Evolutionary conservation across 2,888 invertebrate species (phyloP), one percentile per base, ranked within the genome.

Genomic region (Myopa tessellatipennis): DNA sequence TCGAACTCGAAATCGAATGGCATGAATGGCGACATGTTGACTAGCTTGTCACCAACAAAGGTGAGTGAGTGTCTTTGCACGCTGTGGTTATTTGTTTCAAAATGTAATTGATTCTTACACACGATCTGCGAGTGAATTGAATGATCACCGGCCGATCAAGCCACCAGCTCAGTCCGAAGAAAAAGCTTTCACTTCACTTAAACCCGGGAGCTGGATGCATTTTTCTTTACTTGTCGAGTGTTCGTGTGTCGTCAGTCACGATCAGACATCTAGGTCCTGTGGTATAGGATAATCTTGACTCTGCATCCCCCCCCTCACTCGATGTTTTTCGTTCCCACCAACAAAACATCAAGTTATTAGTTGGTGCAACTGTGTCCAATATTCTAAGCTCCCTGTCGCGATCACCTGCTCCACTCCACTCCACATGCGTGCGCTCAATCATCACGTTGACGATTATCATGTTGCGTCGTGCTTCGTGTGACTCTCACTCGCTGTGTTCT

Each of bases 1-100:
- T 40, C 40, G 5, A 45, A 26, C 26, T 26, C 26, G 26, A 83
- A 83, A 74, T 84, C 86, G 63, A 86, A 85, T 81, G 85, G 84
- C 83, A 84, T 83, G 82, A 76, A 65, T 61, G 36, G 38, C 70
- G 61, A 45, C 36, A 63, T 45, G 18, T 58, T 61, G 60, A 82
- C 86, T 45, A 87, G 84, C 38, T 82, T 87, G 83, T 84, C 86
- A 74, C 85, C 86, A 80, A 77, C 82, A 34, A 87, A 82, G 82
- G 82, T 82, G 79, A 80, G 80, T 82, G 81, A 4, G 4, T 55
- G 55, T n/a, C 16, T 14, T 55, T 65, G 38, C n/a, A 52, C 14
- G 52, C 52, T 52, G 52, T 58, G 58, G 10, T 58, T n/a, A n/a
- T 34, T 63, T 12, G 61, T 50, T 50, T 50, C 1, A 14, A 50